Base-by-base conservation (phyloP, 2,797 vertebrate species). In the Hemibagrus guttatus region DNA sequence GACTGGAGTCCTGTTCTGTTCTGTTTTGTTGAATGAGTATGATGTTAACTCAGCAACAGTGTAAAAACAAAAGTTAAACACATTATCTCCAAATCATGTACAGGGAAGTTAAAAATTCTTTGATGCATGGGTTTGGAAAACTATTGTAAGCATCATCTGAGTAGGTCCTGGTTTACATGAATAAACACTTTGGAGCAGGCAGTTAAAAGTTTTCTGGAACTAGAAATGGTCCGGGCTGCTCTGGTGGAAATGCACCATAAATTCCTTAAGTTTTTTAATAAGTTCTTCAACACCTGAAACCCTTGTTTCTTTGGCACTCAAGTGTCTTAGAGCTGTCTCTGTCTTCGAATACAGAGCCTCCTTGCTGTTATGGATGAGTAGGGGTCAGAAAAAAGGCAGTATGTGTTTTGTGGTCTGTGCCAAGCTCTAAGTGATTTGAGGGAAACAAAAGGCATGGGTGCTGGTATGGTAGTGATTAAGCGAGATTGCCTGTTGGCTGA, bases 361-460 rank as follows among this genome's bases (percentile, higher is more conserved):
- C 9, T 61, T 80, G 0, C 31, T 35, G 54, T 58, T 76, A 16
- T 54, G 16, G 52, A 78, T 42, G 58, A 46, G 35, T 63, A 35
- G 63, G 58, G 12, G 78, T 61, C 59, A 80, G 31, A 61, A 16
- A 59, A 52, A 84, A 58, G 31, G 56, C 42, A 74, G 19, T 64
- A 19, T 49, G 63, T 35, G 26, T 49, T n/a, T 28, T 31, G 26
- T 16, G 66, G n/a, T 26, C 14, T 0, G 17, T 23, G 58, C 56
- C 68, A 52, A 78, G n/a, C 71, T 39, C 21, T 17, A 52, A 66
- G 59, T 58, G n/a, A 80, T 86, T 84, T 74, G 46, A 75, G 61
- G 54, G 52, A 49, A 84, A 49, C 23, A 58, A 58, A 58, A 75
- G 21, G 11, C 21, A 61, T 26, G 9, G 35, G 76, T 12, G n/a